Evolutionary conservation across 2,113 vertebrate species (phyloP).

Genomic region (Pedionomus torquatus): DNA sequence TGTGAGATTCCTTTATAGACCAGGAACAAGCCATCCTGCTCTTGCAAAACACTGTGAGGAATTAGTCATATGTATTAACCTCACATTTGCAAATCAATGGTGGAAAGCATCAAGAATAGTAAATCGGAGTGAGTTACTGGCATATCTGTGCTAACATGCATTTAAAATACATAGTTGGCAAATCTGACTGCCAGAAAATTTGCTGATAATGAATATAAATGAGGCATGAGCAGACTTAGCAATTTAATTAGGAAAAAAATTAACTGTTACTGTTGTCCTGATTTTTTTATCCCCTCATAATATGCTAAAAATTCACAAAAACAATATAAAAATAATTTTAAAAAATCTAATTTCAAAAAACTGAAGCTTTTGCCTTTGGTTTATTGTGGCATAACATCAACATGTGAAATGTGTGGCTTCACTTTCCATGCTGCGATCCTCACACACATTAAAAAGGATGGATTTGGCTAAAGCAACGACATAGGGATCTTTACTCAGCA

Average conservation of each 20-base stretch:
- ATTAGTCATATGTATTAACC: background rate
- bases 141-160: background rate
- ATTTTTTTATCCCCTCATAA: background rate
- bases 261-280: background rate
- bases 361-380: background rate
- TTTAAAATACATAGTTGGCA: background rate
- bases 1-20: background rate
- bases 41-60: background rate
- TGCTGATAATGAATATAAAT: background rate
- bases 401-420: background rate
- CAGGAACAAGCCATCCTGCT: background rate
- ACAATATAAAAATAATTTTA: background rate
- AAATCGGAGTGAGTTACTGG: background rate
- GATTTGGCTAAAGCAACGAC: background rate
- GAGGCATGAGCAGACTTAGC: background rate
- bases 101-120: background rate
- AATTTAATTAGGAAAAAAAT: background rate
- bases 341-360: background rate
- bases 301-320: background rate
- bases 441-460: background rate
- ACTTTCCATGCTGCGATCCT: background rate
- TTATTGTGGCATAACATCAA: background rate
- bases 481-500: background rate
- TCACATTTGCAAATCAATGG: background rate
- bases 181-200: background rate